Base-by-base conservation (phyloP, 2,113 vertebrate species). In the Tenrec ecaudatus region DNA sequence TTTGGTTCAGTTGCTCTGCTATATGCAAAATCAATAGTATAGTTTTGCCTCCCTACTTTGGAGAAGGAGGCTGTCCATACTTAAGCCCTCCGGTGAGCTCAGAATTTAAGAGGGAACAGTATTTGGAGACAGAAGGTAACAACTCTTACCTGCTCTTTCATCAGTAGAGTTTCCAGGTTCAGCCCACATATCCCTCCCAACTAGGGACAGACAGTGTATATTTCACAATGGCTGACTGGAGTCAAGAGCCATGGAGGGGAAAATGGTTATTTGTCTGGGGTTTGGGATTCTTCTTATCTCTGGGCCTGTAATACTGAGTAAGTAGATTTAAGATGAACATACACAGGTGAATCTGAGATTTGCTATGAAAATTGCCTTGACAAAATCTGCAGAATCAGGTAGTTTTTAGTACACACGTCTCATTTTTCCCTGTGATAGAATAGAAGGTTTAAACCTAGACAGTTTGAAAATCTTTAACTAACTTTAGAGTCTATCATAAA, bases 221-320 rank as follows among this genome's bases (percentile, higher is more conserved):
- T 90, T 81, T 92, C 81, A 82, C 90, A 78, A 85, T 89, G 93
- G 86, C 93, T 36, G 76, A 40, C n/a, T 90, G 20, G 40, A 79
- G 20, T 64, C 4, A 62, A 91, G 82, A 40, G 53, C 81, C 43
- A 10, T 38, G 40, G 64, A 58, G 75, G 3, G 87, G 43, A 80
- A 27, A 82, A 25, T 53, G 92, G 58, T 29, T 92, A 19, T 95
- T 33, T 80, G 79, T 75, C 73, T 22, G 69, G 47, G 78, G 76
- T 92, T 84, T 86, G 69, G 80, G 60, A 81, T 83, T 81, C 11
- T 40, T 20, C 58, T 57, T 47, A 64, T 73, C 17, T 86, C 23
- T 36, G 38, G 57, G 20, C n/a, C 90, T 11, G 1, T 83, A 79
- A 73, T 78, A 36, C n/a, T 62, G 81, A 86, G 29, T 93, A 84